These are phyloP conservation scores for Stenchaetothrips biformis DNA, from an alignment of 2,888 invertebrate species.

Conservation along the genomic window DNA sequence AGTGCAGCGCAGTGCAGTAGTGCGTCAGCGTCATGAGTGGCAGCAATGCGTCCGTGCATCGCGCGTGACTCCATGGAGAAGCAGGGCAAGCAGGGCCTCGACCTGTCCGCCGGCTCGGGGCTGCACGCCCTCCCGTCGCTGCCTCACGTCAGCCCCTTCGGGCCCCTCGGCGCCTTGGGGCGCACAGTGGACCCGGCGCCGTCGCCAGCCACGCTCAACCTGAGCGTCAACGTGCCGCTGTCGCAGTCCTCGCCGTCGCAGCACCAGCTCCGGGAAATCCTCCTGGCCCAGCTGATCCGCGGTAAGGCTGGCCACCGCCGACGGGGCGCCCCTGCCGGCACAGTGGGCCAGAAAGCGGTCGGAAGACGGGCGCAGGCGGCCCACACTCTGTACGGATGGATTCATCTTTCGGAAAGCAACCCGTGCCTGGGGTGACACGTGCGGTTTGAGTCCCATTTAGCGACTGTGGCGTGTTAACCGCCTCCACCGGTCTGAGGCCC, in stretches of 20 bases:
- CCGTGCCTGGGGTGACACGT: too few species aligned
- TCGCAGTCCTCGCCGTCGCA: not conserved
- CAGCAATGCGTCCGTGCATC: not conserved
- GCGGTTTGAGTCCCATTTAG: too few species aligned
- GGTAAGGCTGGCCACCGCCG: not conserved
- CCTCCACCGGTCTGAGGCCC: too few species aligned
- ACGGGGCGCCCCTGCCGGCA: not conserved
- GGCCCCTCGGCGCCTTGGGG: not conserved
- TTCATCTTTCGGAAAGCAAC: too few species aligned
- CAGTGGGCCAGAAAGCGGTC: too few species aligned
- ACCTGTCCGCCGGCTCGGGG: not conserved
- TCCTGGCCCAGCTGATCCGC: not conserved
- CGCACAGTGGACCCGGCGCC: not conserved
- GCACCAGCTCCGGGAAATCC: not conserved
- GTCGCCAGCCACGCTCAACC: not conserved
- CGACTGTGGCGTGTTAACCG: too few species aligned
- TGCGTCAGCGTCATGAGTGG: not conserved
- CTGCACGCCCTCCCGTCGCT: not conserved
- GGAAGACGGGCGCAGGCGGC: too few species aligned
- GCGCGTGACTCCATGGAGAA: not conserved
- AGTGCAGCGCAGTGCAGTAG: not conserved
- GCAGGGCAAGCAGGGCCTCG: slow-evolving; percentile 21
- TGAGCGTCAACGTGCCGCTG: slow-evolving; percentile 11
- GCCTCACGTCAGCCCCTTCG: not conserved
- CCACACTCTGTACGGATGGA: too few species aligned